These are phyloP conservation scores for Meleagris gallopavo DNA, from an alignment of 2,113 vertebrate species.

Conservation along the genomic window DNA sequence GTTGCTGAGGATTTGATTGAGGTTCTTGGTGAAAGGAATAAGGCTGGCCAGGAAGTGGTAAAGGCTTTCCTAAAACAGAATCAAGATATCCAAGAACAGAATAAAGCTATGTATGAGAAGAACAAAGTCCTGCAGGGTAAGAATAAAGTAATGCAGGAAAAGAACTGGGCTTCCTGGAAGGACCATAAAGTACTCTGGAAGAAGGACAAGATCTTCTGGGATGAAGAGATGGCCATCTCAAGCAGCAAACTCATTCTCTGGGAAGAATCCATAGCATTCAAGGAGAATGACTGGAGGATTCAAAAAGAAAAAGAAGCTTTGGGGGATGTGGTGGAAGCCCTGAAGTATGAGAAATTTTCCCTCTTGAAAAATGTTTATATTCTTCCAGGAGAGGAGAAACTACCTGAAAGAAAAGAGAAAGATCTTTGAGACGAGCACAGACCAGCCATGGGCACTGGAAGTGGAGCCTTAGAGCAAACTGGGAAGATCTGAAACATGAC, in stretches of 20 bases:
- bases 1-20: neutral
- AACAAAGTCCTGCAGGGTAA: constrained; percentile 15
- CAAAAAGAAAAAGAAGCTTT: neutral
- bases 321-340: neutral
- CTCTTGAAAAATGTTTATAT: neutral
- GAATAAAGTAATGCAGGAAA: neutral
- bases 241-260: constrained; percentile 5
- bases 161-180: neutral
- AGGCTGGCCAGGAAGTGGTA: neutral
- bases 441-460: neutral
- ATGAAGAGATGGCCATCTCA: neutral
- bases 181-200: neutral
- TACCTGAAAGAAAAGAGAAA: neutral
- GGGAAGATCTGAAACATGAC: neutral
- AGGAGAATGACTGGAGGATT: neutral
- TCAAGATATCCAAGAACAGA: neutral
- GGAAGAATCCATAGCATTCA: neutral
- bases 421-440: neutral
- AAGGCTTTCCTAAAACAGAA: neutral
- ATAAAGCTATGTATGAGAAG: neutral
- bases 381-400: neutral
- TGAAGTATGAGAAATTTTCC: neutral
- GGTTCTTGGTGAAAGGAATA: constrained; percentile 2
- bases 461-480: neutral
- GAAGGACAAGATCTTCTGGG: constrained; percentile 17